A percentile compares a stretch with the other conserved stretches of the same genome.
Evolutionary conservation across 1,140 invertebrate species (phyloP).

Genomic region (Aphidius ervi): DNA sequence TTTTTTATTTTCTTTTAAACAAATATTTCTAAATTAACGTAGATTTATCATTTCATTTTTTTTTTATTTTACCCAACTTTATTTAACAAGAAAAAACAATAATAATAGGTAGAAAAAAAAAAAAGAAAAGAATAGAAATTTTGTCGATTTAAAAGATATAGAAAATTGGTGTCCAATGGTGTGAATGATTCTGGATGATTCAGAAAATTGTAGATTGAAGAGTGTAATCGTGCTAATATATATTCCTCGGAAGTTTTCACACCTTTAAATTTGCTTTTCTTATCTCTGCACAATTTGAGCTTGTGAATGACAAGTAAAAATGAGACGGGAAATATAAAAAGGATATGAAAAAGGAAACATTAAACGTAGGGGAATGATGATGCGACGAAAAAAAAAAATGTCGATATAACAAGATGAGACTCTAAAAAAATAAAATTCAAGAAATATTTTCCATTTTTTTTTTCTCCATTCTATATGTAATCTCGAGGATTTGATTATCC

Average conservation of each 20-base stretch:
- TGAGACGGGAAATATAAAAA: neutral
- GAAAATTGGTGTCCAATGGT: slow-evolving; percentile 32
- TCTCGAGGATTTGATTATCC: no score
- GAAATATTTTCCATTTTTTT: no score
- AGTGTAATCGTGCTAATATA: slow-evolving; percentile 42
- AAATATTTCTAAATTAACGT: slow-evolving; percentile 18
- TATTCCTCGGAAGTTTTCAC: slow-evolving; percentile 31
- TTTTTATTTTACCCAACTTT: neutral
- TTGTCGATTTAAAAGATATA: neutral
- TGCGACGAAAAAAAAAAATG: no score
- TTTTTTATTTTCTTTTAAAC: slow-evolving; percentile 24
- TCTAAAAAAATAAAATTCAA: no score
- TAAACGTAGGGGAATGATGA: no score
- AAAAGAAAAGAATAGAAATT: neutral
- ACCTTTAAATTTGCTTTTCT: slow-evolving; percentile 12
- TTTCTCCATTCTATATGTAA: no score
- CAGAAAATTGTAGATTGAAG: slow-evolving; percentile 39
- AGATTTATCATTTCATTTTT: neutral
- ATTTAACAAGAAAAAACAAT: neutral
- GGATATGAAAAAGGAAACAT: no score
- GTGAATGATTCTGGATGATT: slow-evolving; percentile 38
- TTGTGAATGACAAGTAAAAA: slow-evolving; percentile 21
- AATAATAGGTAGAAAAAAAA: neutral
- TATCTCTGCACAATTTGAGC: slow-evolving; percentile 14
- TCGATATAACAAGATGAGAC: no score